These are phyloP conservation scores for Hapalemur alaotrensis DNA, from an alignment of 2,797 vertebrate species.

Conservation along the genomic window DNA sequence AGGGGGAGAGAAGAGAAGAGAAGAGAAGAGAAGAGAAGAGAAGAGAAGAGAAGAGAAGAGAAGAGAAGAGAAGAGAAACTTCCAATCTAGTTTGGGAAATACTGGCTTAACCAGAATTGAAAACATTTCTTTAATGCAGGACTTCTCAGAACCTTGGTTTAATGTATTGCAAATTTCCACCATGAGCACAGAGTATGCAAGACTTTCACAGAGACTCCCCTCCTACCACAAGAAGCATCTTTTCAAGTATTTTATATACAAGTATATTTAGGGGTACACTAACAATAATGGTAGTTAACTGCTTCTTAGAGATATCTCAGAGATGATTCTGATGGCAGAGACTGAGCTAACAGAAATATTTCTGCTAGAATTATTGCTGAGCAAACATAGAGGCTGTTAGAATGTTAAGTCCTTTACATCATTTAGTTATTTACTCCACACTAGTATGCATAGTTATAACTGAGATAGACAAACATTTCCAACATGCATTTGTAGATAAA, in stretches of 20 bases:
- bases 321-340: neutral
- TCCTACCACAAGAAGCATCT: neutral
- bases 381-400: neutral
- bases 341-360: neutral
- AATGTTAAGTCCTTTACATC: neutral
- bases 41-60: no score
- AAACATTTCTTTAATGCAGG: neutral
- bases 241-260: neutral
- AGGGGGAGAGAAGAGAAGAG: no score
- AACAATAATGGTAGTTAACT: neutral
- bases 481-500: neutral
- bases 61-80: neutral
- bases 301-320: neutral
- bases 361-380: neutral
- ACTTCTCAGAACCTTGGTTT: neutral
- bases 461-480: neutral
- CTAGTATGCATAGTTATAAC: neutral
- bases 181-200: neutral
- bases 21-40: no score
- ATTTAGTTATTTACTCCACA: neutral
- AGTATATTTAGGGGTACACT: neutral
- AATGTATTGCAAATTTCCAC: neutral
- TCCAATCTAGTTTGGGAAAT: neutral
- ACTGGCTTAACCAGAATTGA: neutral
- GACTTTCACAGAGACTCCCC: neutral